These are phyloP conservation scores for Patella pellucida DNA, from an alignment of 2,888 invertebrate genomes.

Conservation along the genomic window DNA sequence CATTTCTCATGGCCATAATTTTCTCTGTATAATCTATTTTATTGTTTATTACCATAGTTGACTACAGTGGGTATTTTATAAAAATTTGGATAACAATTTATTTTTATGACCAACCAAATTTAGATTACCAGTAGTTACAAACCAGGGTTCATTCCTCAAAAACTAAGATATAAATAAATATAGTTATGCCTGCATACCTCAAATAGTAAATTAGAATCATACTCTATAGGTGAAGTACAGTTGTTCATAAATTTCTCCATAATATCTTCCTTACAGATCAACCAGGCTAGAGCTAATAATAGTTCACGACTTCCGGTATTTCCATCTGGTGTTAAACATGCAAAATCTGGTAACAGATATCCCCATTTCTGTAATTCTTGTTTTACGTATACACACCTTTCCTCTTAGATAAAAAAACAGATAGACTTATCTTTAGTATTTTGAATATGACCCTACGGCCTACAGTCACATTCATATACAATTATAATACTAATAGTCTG, in stretches of 20 bases:
- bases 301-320: slow-evolving; percentile 62
- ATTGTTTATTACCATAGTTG: no score
- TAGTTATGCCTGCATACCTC: slow-evolving; percentile 18
- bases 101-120: no score
- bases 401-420: slow-evolving; percentile 46
- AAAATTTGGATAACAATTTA: no score
- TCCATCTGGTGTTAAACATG: slow-evolving; percentile 58
- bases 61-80: no score
- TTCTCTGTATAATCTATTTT: no score
- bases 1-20: no score
- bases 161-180: no score
- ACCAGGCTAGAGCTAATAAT: slow-evolving; percentile 66
- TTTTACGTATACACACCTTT: slow-evolving; percentile 63
- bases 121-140: no score
- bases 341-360: slow-evolving; percentile 57
- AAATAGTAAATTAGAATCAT: slow-evolving; percentile 34
- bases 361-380: slow-evolving; percentile 59
- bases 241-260: slow-evolving; percentile 60
- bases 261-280: slow-evolving; percentile 60
- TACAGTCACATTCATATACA: not conserved
- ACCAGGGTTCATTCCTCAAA: no score
- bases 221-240: slow-evolving; percentile 48
- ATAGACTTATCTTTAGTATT: not conserved
- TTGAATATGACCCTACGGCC: no score
- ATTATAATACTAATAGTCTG: not conserved